phyloP scores from a whole-genome alignment of 1,140 invertebrate genomes.

The Anagrus nilaparvatae region DNA sequence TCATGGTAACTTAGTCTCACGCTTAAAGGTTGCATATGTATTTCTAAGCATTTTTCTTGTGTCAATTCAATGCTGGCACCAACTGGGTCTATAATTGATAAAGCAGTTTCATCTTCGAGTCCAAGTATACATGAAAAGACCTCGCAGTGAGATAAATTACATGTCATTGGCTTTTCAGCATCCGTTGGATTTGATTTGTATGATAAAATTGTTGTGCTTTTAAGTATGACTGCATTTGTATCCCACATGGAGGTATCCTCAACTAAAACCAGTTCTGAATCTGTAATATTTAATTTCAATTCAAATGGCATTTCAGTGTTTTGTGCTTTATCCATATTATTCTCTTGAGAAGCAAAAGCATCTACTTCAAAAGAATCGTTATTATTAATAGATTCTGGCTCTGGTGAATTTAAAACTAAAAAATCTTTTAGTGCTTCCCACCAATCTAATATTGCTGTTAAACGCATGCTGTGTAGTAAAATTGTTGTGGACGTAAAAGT shows the following conservation, averaged over 20 bases:
- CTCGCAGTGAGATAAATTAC: constrained; percentile 83
- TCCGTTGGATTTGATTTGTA: constrained; percentile 58
- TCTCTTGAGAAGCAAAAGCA: constrained; percentile 9
- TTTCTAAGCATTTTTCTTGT: constrained; percentile 32
- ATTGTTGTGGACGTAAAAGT: constrained; percentile 79
- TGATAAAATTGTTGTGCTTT: constrained; percentile 77
- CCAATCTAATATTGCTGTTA: constrained; percentile 92
- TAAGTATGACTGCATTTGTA: constrained; percentile 89
- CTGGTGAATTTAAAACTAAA: constrained; percentile 44
- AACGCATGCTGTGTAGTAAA: constrained; percentile 87
- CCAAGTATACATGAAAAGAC: constrained; percentile 89
- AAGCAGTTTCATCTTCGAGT: constrained; percentile 79
- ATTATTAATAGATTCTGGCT: constrained; percentile 24
- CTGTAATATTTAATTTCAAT: constrained; percentile 87
- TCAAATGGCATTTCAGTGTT: constrained; percentile 51
- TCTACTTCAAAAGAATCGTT: constrained; percentile 2
- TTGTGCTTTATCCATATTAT: not conserved
- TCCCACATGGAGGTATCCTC: constrained; percentile 81
- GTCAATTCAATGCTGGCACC: constrained; percentile 65
- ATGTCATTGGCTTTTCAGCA: constrained; percentile 66
- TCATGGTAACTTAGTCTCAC: constrained; percentile 89
- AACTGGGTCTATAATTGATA: constrained; percentile 93
- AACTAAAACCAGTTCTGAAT: constrained; percentile 89
- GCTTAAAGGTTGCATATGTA: constrained; percentile 52
- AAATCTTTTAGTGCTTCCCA: constrained; percentile 79